These are phyloP conservation scores for Anguilla obscura DNA, from an alignment of 2,797 vertebrate genomes.

Conservation along the genomic window DNA sequence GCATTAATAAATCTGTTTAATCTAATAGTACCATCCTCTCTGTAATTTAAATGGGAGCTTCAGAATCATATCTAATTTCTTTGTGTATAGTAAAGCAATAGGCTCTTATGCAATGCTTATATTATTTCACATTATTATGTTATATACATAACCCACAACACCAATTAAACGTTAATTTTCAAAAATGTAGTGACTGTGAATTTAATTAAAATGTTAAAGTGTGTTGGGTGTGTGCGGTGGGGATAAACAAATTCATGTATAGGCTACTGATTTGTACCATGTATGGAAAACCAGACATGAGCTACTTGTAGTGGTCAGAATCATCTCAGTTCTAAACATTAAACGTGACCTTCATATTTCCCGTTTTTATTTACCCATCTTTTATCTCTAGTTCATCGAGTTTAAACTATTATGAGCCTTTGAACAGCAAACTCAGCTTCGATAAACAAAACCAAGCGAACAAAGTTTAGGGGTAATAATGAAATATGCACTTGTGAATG, in stretches of 20 bases:
- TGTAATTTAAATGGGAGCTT: background rate
- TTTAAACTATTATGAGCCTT: background rate
- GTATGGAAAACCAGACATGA: constrained; percentile 76
- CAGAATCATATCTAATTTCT: background rate
- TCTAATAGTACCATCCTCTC: background rate
- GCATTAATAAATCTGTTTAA: background rate
- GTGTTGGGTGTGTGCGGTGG: background rate
- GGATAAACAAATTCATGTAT: constrained; percentile 64
- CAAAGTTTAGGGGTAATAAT: constrained; percentile 37
- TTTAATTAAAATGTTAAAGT: constrained; percentile 26
- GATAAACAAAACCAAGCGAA: constrained; percentile 37
- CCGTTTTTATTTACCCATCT: constrained; percentile 61
- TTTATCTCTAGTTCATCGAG: background rate
- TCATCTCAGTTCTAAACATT: constrained; percentile 63
- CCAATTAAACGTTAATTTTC: constrained; percentile 6
- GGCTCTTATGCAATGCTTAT: background rate
- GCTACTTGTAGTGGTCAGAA: constrained; percentile 69
- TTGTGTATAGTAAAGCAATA: background rate
- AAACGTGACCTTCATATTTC: constrained; percentile 34
- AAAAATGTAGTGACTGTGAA: background rate
- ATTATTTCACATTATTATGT: constrained; percentile 6
- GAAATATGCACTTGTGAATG: constrained; percentile 33
- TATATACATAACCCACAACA: constrained; percentile 11
- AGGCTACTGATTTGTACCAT: constrained; percentile 62
- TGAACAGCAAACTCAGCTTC: constrained; percentile 36